Percentiles rank a stretch among this genome's conserved stretches.
These are phyloP conservation scores for Rhopalosiphum nymphaeae DNA, from an alignment of 2,888 invertebrate species.

Conservation along the genomic window DNA sequence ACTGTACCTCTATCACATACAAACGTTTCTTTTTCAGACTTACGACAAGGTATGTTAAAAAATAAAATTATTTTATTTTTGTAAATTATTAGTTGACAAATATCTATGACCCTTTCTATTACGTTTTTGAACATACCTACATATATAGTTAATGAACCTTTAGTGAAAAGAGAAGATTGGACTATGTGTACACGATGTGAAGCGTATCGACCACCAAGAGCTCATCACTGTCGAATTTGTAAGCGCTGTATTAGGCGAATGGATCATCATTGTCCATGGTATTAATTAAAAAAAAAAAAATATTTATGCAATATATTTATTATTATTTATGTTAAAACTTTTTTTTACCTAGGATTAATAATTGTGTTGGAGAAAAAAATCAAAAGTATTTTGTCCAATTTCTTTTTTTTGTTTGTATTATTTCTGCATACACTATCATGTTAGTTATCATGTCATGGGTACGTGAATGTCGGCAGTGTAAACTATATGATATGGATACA, in stretches of 20 bases:
- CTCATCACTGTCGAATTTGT: constrained; percentile 90
- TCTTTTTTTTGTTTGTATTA: constrained; percentile 81
- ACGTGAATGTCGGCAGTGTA: constrained; percentile 78
- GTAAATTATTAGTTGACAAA: constrained; percentile 21
- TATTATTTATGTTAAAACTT: not conserved
- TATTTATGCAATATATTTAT: not conserved
- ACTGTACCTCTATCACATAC: constrained; percentile 83
- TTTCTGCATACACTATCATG: constrained; percentile 78
- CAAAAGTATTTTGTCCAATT: constrained; percentile 94
- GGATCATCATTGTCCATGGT: constrained; percentile 91
- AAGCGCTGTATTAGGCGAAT: constrained; percentile 84
- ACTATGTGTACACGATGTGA: constrained; percentile 86
- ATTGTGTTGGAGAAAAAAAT: constrained; percentile 92
- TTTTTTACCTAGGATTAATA: constrained; percentile 80
- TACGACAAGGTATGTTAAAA: constrained; percentile 74
- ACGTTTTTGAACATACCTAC: constrained; percentile 19
- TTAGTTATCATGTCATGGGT: constrained; percentile 82
- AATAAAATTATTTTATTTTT: constrained; percentile 28
- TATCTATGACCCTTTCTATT: not conserved
- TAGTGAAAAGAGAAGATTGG: constrained; percentile 75
- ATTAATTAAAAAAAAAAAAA: constrained; percentile 64
- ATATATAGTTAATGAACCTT: constrained; percentile 64
- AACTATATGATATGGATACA: constrained; percentile 74
- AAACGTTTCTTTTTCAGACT: constrained; percentile 84
- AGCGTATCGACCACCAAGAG: constrained; percentile 85